phyloP scores from a whole-genome alignment of 2,797 vertebrate genomes.

The Sphenopsis melanotis region DNA sequence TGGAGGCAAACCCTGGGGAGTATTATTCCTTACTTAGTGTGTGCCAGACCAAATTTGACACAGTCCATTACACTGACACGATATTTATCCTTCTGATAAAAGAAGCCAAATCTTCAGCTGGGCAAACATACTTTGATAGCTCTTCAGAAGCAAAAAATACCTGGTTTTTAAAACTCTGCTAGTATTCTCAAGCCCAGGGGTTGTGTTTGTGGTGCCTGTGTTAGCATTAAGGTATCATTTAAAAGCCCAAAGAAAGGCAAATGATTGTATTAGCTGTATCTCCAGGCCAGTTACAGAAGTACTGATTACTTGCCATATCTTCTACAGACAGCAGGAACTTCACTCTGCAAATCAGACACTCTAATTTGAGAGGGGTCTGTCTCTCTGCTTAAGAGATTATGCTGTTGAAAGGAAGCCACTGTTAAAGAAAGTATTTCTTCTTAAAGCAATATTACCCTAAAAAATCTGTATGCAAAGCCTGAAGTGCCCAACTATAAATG shows the following conservation, averaged over 20 bases:
- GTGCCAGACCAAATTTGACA: slow-evolving; percentile 55
- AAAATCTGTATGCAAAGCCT: neutral
- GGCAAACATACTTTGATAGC: neutral
- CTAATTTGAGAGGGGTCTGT: neutral
- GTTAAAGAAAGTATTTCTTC: neutral
- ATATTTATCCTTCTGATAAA: slow-evolving; percentile 46
- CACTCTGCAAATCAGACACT: neutral
- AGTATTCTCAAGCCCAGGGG: neutral
- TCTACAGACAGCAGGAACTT: neutral
- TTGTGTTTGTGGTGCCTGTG: neutral
- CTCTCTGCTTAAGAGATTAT: neutral
- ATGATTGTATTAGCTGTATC: slow-evolving; percentile 8
- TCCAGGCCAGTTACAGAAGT: neutral
- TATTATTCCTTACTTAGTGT: slow-evolving; percentile 50
- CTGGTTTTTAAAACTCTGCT: neutral
- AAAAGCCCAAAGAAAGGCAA: slow-evolving; percentile 17
- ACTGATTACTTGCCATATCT: neutral
- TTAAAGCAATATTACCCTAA: neutral
- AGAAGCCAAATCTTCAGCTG: slow-evolving; percentile 11
- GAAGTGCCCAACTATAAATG: neutral
- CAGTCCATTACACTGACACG: slow-evolving; percentile 36
- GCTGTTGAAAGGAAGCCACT: neutral
- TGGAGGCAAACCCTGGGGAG: slow-evolving; percentile 30
- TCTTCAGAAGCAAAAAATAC: neutral
- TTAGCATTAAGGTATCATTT: neutral